Evolutionary conservation across 2,888 invertebrate genomes (phyloP), one percentile per base, ranked within the genome.

Genomic region (Alentia gelatinosa): DNA sequence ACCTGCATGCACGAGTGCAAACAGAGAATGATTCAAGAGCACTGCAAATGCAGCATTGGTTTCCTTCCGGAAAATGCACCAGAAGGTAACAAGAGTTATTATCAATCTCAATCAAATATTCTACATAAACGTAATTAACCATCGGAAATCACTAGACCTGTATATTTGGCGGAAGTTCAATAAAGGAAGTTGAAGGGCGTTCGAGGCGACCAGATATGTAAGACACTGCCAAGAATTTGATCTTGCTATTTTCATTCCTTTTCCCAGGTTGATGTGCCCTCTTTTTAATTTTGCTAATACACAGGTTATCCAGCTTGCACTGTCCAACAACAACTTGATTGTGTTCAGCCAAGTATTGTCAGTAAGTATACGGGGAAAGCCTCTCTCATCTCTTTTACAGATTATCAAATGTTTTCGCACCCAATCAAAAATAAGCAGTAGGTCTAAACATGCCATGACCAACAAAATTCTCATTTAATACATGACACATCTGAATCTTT

Each of bases 1-100:
- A 26, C 90, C 33, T 92, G 92, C 89, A 35, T 75, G 50, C 39
- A 19, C 15, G 91, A 92, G 9, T 91, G 91, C 68, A 90, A 83
- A 74, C 23, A 35, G 50, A 5, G 39, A 19, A 47, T 37, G 12
- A 33, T 92, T 7, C 39, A 68, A 68, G 50, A 68, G 12, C 35
- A 23, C 3, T 92, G 92, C 39, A 86, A 86, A 30, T 92, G 92
- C 88, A 42, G 79, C n/a, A 5, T 30, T 4, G 74, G 74, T 4
- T 1, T 19, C 30, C 33, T 74, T 19, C 74, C 74, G 5, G 1
- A 74, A 3, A 33, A 74, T 74, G 74, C 74, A 26, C 74, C 74
- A 15, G 15, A 4, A 74, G 74, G 74, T 74, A 74, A 74, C 5
- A 19, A 63, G n/a, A n/a, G n/a, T n/a, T n/a, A n/a, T n/a, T n/a